Percentiles rank a stretch among this genome's conserved stretches.
Evolutionary conservation across 2,888 invertebrate species (phyloP).

Genomic region (Oxystoma pomonae): DNA sequence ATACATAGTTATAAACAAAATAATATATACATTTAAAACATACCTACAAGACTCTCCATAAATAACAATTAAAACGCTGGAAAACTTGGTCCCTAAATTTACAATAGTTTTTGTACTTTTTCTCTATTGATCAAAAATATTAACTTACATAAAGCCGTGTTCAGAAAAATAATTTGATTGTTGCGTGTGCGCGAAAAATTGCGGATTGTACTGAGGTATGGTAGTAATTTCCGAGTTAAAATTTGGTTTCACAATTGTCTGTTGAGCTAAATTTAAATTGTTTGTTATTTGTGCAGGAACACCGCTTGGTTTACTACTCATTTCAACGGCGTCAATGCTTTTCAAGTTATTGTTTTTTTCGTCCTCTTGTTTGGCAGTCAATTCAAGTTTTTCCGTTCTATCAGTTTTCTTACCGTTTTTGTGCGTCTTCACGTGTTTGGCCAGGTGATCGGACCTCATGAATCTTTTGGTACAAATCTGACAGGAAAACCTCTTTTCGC

Average conservation of each 20-base stretch:
- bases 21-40: neutral
- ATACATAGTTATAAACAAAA: neutral
- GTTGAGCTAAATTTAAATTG: neutral
- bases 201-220: conserved; percentile 24
- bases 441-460: conserved; percentile 91
- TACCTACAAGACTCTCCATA: neutral
- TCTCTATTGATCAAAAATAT: neutral
- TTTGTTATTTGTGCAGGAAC: neutral
- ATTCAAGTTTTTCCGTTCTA: conserved; percentile 15
- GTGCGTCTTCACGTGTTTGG: conserved; percentile 89
- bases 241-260: neutral
- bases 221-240: neutral
- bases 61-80: neutral
- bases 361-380: conserved; percentile 14
- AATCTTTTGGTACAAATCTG: conserved; percentile 85
- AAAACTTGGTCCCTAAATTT: neutral
- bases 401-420: conserved; percentile 53
- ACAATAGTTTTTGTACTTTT: neutral
- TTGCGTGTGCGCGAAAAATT: conserved; percentile 22
- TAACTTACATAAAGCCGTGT: conserved; percentile 14
- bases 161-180: conserved; percentile 16
- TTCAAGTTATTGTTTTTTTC: neutral
- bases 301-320: neutral
- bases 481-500: conserved; percentile 85
- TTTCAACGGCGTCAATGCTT: neutral